Percentiles rank a stretch among this genome's conserved stretches.
Evolutionary conservation across 2,888 invertebrate species (phyloP).

Genomic region (Lasiommata megera): DNA sequence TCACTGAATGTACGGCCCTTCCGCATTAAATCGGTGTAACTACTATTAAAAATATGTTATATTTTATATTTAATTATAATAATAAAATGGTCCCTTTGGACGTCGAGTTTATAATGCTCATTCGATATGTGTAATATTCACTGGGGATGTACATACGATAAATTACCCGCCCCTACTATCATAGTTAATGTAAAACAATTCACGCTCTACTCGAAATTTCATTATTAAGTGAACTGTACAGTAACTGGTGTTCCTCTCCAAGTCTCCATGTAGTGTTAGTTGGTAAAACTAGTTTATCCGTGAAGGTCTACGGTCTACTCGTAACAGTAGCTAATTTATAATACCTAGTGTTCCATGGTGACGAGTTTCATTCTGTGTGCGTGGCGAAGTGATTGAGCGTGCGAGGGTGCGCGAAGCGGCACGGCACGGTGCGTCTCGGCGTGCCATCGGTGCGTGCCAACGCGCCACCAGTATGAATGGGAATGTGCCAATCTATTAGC

Average conservation of each 20-base stretch:
- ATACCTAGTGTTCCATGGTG: constrained; percentile 54
- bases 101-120: constrained; percentile 72
- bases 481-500: constrained; percentile 79
- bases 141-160: constrained; percentile 71
- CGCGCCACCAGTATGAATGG: constrained; percentile 59
- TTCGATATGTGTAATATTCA: constrained; percentile 58
- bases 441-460: constrained; percentile 17
- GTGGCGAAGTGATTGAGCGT: constrained; percentile 29
- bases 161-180: constrained; percentile 52
- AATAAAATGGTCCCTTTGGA: constrained; percentile 61
- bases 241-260: constrained; percentile 79
- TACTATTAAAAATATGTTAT: constrained; percentile 45
- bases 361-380: constrained; percentile 47
- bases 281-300: constrained; percentile 52
- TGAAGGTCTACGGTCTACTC: constrained; percentile 61
- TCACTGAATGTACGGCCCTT: constrained; percentile 70
- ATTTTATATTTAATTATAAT: constrained; percentile 71
- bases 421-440: neutral
- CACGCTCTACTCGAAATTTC: constrained; percentile 55
- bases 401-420: constrained; percentile 13
- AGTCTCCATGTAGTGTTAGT: constrained; percentile 74
- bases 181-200: constrained; percentile 66
- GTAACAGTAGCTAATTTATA: constrained; percentile 59
- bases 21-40: constrained; percentile 57
- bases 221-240: constrained; percentile 65